Base-by-base conservation (phyloP, 2,797 vertebrate genomes). In the Xyrichtys novacula region DNA sequence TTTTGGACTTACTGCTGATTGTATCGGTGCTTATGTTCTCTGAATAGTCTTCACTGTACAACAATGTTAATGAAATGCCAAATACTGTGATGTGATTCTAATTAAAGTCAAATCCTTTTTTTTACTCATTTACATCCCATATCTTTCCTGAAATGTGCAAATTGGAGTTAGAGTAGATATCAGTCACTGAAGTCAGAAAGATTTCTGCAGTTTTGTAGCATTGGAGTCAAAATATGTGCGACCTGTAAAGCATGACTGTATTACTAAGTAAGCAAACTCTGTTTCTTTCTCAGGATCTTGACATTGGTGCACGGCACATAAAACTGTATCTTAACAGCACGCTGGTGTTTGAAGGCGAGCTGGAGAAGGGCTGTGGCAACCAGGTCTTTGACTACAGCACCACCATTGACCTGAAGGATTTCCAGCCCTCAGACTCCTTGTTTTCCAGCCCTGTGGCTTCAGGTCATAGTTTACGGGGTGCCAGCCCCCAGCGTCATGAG, bases 291-390 rank as follows among this genome's bases (percentile, higher is more conserved):
- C 70, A 99, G 98, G 95, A 96, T 47, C 93, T 98, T 54, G 93
- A 96, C 48, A 60, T 96, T 7, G 96, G 96, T 56, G 97, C 93
- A 12, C 95, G 92, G 47, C 92, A 95, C 2, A 89, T 98, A 76
- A 96, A 94, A 83, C 69, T 99, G 20, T 98, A 98, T 26, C 81
- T 98, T 23, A 95, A 98, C 88, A 94, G 95, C 88, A 94, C 87
- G 0, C 84, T 97, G 74, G 89, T 96, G 57, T 98, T 97, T 77
- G 95, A 97, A 46, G 96, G 96, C 0, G 86, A 95, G 61, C 90
- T 99, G 83, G 91, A 94, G 71, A 96, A 92, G 88, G 96, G 95
- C 66, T 94, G 91, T 4, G 95, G 93, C 15, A 94, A 94, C 80
- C 90, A 94, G 58, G 91, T 94, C 0, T 85, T 93, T 55, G 94